phyloP scores from a whole-genome alignment of 2,888 invertebrate genomes.

The Polia nebulosa region DNA sequence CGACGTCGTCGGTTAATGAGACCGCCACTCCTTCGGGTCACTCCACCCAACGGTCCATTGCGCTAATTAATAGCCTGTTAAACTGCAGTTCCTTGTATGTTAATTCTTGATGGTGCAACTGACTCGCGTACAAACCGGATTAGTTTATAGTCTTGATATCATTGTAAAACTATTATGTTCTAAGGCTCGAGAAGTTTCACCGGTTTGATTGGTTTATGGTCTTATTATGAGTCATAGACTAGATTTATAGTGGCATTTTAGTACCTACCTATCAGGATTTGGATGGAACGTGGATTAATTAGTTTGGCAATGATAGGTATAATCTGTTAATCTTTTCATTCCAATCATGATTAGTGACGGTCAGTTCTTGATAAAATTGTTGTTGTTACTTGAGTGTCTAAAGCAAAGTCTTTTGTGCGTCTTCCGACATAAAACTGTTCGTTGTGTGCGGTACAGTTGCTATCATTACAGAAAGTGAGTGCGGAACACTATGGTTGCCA shows the following conservation, averaged over 20 bases:
- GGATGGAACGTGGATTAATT: conserved; percentile 13
- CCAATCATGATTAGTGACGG: not conserved
- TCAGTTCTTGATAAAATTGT: conserved; percentile 1
- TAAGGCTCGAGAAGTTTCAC: conserved; percentile 41
- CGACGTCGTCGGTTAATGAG: conserved; percentile 73
- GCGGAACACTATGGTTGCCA: conserved; percentile 39
- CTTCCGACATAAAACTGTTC: conserved; percentile 7
- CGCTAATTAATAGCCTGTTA: conserved; percentile 78
- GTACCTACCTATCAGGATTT: conserved; percentile 5
- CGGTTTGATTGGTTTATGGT: conserved; percentile 44
- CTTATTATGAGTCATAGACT: conserved; percentile 47
- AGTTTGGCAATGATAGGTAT: not conserved
- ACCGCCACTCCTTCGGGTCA: conserved; percentile 75
- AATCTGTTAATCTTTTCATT: conserved; percentile 14
- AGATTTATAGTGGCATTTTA: conserved; percentile 36
- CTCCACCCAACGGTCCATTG: conserved; percentile 73
- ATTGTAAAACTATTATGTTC: conserved; percentile 51
- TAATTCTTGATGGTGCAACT: conserved; percentile 69
- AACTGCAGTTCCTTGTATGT: conserved; percentile 77
- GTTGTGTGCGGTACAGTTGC: conserved; percentile 25
- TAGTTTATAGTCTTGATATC: conserved; percentile 55
- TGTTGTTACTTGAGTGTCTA: conserved; percentile 10
- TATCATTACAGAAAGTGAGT: conserved; percentile 51
- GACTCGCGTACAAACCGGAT: conserved; percentile 58
- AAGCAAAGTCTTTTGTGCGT: conserved; percentile 2